Evolutionary conservation across 2,113 vertebrate species (phyloP).

Genomic region (Camarhynchus parvulus): DNA sequence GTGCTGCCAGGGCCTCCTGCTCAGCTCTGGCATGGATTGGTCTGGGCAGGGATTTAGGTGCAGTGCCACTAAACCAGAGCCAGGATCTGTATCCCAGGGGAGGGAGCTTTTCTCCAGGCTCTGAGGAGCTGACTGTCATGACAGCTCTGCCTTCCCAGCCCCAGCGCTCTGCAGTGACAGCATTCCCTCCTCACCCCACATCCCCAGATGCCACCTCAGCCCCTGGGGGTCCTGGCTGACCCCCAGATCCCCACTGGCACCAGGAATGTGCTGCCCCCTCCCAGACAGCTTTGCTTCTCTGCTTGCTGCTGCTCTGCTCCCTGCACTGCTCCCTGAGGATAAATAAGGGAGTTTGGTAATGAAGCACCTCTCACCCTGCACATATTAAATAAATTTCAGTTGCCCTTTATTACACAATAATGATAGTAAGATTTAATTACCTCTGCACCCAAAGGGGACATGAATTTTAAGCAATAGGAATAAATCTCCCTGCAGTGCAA

Average conservation of each 20-base stretch:
- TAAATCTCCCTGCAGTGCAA: slow-evolving; percentile 35
- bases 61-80: not conserved
- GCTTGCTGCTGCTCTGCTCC: not conserved
- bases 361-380: slow-evolving; percentile 54
- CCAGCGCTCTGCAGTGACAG: not conserved
- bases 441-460: slow-evolving; percentile 15
- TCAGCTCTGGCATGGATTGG: not conserved
- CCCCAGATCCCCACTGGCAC: not conserved
- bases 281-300: not conserved
- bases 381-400: slow-evolving; percentile 52
- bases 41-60: not conserved
- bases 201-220: not conserved
- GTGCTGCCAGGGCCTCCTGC: not conserved
- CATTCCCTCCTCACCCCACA: not conserved
- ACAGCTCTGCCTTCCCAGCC: not conserved
- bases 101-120: not conserved
- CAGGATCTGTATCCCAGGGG: not conserved
- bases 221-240: not conserved
- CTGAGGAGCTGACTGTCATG: not conserved
- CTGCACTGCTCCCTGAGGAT: slow-evolving; percentile 5
- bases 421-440: slow-evolving; percentile 62
- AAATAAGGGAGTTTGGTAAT: not conserved
- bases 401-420: slow-evolving; percentile 55
- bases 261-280: not conserved
- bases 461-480: slow-evolving; percentile 29